phyloP scores from a whole-genome alignment of 1,140 invertebrate species.

The Steinernema feltiae region DNA sequence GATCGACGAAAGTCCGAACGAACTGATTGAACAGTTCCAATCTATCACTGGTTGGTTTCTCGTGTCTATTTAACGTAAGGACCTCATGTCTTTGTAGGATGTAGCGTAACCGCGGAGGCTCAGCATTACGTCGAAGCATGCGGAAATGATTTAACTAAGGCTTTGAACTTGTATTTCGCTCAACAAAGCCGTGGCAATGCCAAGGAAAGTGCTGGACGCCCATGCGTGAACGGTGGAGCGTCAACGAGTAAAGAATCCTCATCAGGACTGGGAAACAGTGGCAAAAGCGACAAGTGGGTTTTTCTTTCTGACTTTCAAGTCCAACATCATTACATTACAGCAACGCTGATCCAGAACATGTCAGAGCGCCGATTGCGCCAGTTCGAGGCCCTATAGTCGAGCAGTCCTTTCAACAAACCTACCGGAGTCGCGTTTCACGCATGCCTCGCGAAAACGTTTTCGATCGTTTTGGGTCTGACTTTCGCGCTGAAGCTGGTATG shows the following conservation, averaged over 20 bases:
- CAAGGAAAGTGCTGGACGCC: background rate
- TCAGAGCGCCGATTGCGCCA: slow-evolving; percentile 68
- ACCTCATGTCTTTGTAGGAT: background rate
- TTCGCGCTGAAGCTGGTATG: slow-evolving; percentile 66
- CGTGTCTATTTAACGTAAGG: background rate
- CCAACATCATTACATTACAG: no score
- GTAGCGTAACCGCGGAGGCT: background rate
- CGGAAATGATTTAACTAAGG: slow-evolving; percentile 62
- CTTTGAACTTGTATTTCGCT: slow-evolving; percentile 64
- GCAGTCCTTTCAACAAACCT: slow-evolving; percentile 50
- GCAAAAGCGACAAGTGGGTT: background rate
- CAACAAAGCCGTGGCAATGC: background rate
- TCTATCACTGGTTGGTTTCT: background rate
- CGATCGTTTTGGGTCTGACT: slow-evolving; percentile 66
- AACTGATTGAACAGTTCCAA: background rate
- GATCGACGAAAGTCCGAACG: background rate
- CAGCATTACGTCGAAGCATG: slow-evolving; percentile 60
- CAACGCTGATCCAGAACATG: slow-evolving; percentile 57
- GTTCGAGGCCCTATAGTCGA: slow-evolving; percentile 65
- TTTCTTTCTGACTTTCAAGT: slow-evolving; percentile 51
- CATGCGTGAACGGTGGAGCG: background rate
- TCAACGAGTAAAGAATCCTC: background rate
- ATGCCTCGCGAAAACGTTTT: slow-evolving; percentile 64
- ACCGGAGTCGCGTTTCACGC: slow-evolving; percentile 58
- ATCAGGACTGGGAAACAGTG: no score